Percentiles rank a stretch among this genome's conserved stretches.
Conservation (phyloP, 1,140 invertebrate genomes). For the Cephus cinctus region DNA sequence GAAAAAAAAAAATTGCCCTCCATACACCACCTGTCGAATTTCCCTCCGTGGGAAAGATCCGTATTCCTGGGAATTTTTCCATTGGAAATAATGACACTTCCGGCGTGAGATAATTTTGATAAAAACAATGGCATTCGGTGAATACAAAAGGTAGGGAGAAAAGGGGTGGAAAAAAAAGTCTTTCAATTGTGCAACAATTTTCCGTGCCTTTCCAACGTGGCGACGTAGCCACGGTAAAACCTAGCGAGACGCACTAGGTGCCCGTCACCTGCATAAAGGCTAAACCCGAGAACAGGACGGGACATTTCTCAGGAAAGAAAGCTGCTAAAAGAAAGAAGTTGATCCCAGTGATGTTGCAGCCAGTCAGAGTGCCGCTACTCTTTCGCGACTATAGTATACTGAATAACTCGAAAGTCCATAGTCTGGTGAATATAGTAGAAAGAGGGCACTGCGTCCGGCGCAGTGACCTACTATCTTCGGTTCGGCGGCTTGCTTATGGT, state of each 20-base stretch:
- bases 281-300: constrained; percentile 13
- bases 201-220: not conserved
- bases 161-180: too few species aligned
- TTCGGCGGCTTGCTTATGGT: too few species aligned
- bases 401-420: constrained; percentile 11
- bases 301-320: constrained; percentile 41
- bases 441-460: constrained; percentile 52
- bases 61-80: too few species aligned
- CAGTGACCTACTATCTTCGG: constrained; percentile 54
- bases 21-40: too few species aligned
- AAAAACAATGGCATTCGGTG: not conserved
- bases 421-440: constrained; percentile 29
- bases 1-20: too few species aligned
- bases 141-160: not conserved
- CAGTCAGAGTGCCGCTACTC: constrained; percentile 24
- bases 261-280: constrained; percentile 5
- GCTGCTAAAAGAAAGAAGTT: constrained; percentile 36
- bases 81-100: too few species aligned
- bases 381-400: not conserved
- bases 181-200: not conserved
- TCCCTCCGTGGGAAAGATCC: too few species aligned
- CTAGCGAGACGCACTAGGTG: too few species aligned
- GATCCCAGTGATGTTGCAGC: constrained; percentile 22
- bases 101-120: not conserved
- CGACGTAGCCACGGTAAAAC: not conserved